Conservation (phyloP, 2,888 invertebrate genomes). For the Hermaeophaga mercurialis region DNA sequence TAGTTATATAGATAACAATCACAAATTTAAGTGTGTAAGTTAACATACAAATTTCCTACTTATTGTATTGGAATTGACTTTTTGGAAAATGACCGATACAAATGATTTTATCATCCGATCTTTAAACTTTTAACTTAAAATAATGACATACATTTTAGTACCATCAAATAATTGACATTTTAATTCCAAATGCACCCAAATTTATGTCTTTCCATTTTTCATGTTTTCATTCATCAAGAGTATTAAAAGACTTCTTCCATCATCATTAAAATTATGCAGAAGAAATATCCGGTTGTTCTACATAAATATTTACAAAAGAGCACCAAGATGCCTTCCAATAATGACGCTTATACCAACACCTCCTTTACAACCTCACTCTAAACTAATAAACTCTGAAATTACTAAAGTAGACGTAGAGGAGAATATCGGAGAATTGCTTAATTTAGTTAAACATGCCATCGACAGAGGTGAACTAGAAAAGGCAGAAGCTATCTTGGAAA, state of each 20-base stretch:
- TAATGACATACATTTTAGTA: no score
- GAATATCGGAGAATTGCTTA: conserved; percentile 53
- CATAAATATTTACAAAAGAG: not conserved
- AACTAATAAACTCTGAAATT: conserved; percentile 15
- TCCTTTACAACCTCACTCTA: not conserved
- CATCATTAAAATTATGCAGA: not conserved
- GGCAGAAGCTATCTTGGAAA: conserved; percentile 54
- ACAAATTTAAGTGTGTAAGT: no score
- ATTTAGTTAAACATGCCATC: conserved; percentile 51
- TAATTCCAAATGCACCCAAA: not conserved
- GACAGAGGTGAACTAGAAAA: conserved; percentile 53
- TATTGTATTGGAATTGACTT: no score
- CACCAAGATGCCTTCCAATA: not conserved
- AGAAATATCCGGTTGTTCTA: not conserved
- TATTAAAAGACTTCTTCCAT: not conserved
- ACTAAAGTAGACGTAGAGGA: conserved; percentile 49
- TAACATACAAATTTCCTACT: no score
- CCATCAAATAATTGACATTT: not conserved
- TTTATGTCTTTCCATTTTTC: not conserved
- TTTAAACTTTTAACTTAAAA: no score
- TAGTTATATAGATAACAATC: no score
- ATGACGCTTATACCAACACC: not conserved
- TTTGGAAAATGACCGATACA: no score
- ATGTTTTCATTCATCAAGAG: conserved; percentile 1
- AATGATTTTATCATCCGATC: no score